These are phyloP conservation scores for Trachymyrmex cornetzi DNA, from an alignment of 1,140 invertebrate genomes.

Conservation along the genomic window DNA sequence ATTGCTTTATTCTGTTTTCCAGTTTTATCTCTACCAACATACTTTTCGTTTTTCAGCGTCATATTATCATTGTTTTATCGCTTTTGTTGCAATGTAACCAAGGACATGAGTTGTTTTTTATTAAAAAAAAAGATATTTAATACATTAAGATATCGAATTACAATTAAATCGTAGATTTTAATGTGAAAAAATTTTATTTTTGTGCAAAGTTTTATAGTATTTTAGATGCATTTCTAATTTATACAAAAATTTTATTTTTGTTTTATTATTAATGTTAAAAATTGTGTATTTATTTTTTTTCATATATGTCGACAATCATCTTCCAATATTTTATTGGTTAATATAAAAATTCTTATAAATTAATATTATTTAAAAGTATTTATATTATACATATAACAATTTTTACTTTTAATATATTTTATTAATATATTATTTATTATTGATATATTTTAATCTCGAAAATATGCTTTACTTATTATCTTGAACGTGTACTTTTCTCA, in stretches of 20 bases:
- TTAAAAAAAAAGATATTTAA: background rate
- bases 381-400: background rate
- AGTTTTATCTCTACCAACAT: background rate
- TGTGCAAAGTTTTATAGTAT: background rate
- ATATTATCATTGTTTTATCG: constrained; percentile 44
- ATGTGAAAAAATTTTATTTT: background rate
- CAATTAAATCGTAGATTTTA: background rate
- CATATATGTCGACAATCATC: background rate
- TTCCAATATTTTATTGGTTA: background rate
- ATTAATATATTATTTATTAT: too few relatives aligned
- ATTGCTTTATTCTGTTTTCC: background rate
- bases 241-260: background rate
- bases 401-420: background rate
- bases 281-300: background rate
- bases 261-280: background rate
- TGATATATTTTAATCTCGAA: too few relatives aligned
- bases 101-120: constrained; percentile 1
- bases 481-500: background rate
- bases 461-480: background rate
- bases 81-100: background rate
- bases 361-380: background rate
- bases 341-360: background rate
- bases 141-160: background rate
- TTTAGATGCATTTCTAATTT: background rate
- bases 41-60: background rate